A percentile compares a stretch with the other conserved stretches of the same genome.
Evolutionary conservation across 2,888 invertebrate species (phyloP).

Genomic region (Andrena bicolor): DNA sequence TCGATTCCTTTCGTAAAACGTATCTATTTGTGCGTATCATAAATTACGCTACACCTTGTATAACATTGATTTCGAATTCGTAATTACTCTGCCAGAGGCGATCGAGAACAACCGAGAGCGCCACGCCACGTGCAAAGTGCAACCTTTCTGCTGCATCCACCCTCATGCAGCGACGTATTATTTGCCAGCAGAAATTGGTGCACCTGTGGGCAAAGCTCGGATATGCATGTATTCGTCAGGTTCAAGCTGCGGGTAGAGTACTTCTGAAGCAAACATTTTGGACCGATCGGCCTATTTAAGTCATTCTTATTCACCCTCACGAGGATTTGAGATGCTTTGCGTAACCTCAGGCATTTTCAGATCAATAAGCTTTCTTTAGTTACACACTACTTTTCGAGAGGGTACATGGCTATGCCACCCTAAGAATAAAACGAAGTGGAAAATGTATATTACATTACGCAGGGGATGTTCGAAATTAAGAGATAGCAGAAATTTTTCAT

Average conservation of each 20-base stretch:
- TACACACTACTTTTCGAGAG: too few species aligned
- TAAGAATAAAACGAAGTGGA: too few species aligned
- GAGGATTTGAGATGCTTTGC: not conserved
- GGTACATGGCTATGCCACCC: too few species aligned
- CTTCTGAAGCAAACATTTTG: slow-evolving; percentile 59
- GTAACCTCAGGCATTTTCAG: too few species aligned
- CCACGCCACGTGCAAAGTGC: slow-evolving; percentile 8
- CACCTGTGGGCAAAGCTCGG: slow-evolving; percentile 45
- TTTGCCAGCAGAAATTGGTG: slow-evolving; percentile 60
- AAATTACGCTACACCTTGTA: not conserved
- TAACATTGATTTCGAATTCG: not conserved
- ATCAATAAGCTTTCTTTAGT: too few species aligned
- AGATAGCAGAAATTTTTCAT: too few species aligned
- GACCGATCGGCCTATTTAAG: slow-evolving; percentile 3
- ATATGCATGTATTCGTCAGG: slow-evolving; percentile 40
- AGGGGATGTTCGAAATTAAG: too few species aligned
- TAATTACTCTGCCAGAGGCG: slow-evolving; percentile 15
- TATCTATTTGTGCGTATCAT: not conserved
- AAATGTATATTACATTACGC: too few species aligned
- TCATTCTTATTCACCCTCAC: slow-evolving; percentile 26
- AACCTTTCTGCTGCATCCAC: slow-evolving; percentile 32
- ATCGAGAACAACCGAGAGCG: not conserved
- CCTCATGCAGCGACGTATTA: slow-evolving; percentile 36
- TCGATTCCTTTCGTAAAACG: not conserved
- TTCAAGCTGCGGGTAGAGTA: slow-evolving; percentile 33